A percentile compares a stretch with the other conserved stretches of the same genome.
These are phyloP conservation scores for Antheraea pernyi DNA, from an alignment of 1,140 invertebrate species.

Conservation along the genomic window DNA sequence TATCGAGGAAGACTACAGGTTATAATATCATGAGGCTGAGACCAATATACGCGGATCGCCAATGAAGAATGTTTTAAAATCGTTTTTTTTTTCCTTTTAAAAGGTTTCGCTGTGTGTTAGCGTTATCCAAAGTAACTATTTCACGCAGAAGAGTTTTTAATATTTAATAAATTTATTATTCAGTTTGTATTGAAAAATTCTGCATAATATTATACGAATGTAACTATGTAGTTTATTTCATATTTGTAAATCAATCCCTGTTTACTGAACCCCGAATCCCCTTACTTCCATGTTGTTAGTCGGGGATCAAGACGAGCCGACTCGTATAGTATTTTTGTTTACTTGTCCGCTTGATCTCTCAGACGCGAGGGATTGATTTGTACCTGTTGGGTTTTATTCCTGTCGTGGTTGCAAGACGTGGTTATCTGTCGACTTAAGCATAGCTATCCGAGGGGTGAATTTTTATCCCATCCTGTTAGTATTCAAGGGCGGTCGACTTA, in stretches of 20 bases:
- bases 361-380: constrained; percentile 48
- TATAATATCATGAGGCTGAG: too few species aligned
- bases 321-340: constrained; percentile 40
- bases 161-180: too few species aligned
- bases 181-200: not conserved
- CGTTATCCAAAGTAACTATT: too few species aligned
- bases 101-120: too few species aligned
- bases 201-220: not conserved
- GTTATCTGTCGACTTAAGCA: constrained; percentile 55
- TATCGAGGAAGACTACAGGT: too few species aligned
- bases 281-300: constrained; percentile 44
- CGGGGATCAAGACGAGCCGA: constrained; percentile 41
- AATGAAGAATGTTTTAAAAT: too few species aligned
- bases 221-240: not conserved
- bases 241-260: constrained; percentile 11
- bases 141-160: too few species aligned
- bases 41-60: too few species aligned
- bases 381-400: constrained; percentile 45
- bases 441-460: constrained; percentile 59
- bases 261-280: constrained; percentile 29
- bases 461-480: constrained; percentile 58
- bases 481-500: constrained; percentile 53
- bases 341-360: constrained; percentile 45
- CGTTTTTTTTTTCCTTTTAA: too few species aligned
- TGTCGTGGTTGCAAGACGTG: constrained; percentile 39